Conservation (phyloP, 2,888 invertebrate species). For the Drosophila rubida region DNA sequence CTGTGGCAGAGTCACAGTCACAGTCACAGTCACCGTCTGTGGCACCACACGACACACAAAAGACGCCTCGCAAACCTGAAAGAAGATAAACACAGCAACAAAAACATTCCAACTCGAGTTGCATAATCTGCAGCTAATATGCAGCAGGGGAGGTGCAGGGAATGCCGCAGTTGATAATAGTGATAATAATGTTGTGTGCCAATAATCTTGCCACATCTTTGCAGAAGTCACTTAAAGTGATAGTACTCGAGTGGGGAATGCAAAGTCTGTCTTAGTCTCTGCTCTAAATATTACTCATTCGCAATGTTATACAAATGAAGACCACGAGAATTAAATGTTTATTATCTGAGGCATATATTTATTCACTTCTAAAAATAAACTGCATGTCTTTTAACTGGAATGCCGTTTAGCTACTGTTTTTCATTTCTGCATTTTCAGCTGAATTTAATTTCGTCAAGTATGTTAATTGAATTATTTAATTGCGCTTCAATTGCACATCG, state of each 20-base stretch:
- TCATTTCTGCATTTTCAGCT: too few species aligned
- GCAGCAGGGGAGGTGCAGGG: conserved; percentile 22
- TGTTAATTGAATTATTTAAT: too few species aligned
- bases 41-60: conserved; percentile 47
- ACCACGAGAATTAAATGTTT: too few species aligned
- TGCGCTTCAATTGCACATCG: too few species aligned
- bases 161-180: conserved; percentile 29
- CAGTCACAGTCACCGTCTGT: conserved; percentile 15
- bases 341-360: too few species aligned
- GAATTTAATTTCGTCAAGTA: too few species aligned
- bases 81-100: conserved; percentile 8
- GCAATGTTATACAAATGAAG: too few species aligned
- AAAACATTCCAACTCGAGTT: conserved; percentile 55
- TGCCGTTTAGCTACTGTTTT: background rate
- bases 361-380: too few species aligned
- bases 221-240: background rate
- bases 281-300: too few species aligned
- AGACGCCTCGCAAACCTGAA: conserved; percentile 63
- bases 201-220: conserved; percentile 22
- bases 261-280: background rate
- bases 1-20: conserved; percentile 14
- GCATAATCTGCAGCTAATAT: conserved; percentile 44
- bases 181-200: conserved; percentile 13
- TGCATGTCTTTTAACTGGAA: too few species aligned
- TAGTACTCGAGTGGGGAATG: background rate